Evolutionary conservation across 2,113 vertebrate genomes (phyloP).

Genomic region (Brienomyrus longianalis): DNA sequence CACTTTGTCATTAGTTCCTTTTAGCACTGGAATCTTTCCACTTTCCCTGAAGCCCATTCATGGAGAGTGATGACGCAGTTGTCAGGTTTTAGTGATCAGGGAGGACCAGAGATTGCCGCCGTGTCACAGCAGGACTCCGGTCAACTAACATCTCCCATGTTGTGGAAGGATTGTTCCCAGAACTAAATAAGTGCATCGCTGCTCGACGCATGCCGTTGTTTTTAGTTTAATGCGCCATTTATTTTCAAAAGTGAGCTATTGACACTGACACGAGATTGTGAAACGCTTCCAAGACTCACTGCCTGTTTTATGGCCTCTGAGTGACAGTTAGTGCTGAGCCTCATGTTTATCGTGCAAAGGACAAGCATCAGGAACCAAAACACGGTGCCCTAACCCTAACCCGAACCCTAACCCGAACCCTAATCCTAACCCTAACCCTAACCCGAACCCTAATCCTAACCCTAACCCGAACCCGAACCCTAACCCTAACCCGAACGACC

Average conservation of each 20-base stretch:
- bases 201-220: not conserved
- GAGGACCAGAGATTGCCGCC: not conserved
- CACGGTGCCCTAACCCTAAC: not conserved
- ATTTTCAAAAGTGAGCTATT: not conserved
- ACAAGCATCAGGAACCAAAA: not conserved
- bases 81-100: not conserved
- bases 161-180: not conserved
- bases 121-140: not conserved
- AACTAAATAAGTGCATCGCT: not conserved
- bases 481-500: not conserved
- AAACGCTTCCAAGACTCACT: not conserved
- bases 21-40: not conserved
- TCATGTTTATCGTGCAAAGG: not conserved
- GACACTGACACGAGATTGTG: not conserved
- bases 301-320: not conserved
- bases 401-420: not conserved
- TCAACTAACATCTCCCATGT: not conserved
- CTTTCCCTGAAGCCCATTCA: not conserved
- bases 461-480: not conserved
- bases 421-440: not conserved
- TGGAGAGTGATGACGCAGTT: not conserved
- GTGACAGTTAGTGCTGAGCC: not conserved
- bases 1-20: not conserved
- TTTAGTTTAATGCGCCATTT: not conserved
- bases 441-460: not conserved